These are phyloP conservation scores for Chloroceryle aenea DNA, from an alignment of 2,113 vertebrate genomes.

Conservation along the genomic window DNA sequence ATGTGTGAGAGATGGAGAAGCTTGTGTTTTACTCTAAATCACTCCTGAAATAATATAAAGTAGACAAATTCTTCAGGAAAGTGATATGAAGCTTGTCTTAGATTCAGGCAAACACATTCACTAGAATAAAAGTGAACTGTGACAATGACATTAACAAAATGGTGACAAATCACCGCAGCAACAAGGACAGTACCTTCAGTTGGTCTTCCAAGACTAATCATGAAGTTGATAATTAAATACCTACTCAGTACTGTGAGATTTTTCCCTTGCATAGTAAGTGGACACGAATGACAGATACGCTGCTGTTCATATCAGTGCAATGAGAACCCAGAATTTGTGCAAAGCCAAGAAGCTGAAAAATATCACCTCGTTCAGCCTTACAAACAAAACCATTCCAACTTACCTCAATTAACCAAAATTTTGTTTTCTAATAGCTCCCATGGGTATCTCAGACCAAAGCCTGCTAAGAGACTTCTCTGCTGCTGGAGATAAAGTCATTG, in stretches of 20 bases:
- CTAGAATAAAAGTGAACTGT: neutral
- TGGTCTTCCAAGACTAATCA: neutral
- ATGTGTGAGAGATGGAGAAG: neutral
- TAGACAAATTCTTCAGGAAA: neutral
- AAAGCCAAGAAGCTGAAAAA: neutral
- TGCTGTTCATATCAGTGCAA: neutral
- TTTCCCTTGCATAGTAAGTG: neutral
- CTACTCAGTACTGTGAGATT: neutral
- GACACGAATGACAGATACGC: neutral
- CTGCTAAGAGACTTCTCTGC: constrained; percentile 65
- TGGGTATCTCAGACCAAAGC: constrained; percentile 83
- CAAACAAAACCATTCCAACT: neutral
- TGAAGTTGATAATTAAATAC: neutral
- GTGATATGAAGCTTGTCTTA: neutral
- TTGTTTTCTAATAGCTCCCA: constrained; percentile 77
- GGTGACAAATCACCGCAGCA: too few relatives aligned
- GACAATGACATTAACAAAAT: neutral
- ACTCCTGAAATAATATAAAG: neutral
- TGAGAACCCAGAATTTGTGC: neutral
- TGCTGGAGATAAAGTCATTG: constrained; percentile 61
- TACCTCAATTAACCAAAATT: neutral
- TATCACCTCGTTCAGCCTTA: neutral
- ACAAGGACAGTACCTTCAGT: neutral
- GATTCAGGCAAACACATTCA: neutral
- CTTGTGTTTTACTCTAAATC: neutral